phyloP scores from a whole-genome alignment of 2,797 vertebrate species.

The Menidia menidia region DNA sequence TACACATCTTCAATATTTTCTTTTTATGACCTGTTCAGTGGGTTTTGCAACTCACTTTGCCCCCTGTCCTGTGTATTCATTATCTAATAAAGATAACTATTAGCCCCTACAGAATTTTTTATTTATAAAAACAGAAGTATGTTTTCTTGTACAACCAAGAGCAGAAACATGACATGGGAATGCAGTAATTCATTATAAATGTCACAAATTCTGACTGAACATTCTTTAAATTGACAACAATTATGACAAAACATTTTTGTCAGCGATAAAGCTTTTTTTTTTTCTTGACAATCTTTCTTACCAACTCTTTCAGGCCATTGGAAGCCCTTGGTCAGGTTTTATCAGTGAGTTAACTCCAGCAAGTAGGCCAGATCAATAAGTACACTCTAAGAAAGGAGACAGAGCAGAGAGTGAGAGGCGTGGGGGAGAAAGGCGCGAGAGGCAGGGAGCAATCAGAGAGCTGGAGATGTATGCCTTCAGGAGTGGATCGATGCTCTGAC shows the following conservation, averaged over 20 bases:
- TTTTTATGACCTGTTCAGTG: background rate
- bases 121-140: background rate
- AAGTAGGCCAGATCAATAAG: slow-evolving; percentile 94
- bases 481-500: slow-evolving; percentile 95
- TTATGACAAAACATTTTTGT: slow-evolving; percentile 13
- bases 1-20: background rate
- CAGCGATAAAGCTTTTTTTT: background rate
- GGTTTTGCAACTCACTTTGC: background rate
- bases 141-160: background rate
- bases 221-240: slow-evolving; percentile 17
- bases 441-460: slow-evolving; percentile 90
- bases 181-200: slow-evolving; percentile 2
- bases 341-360: slow-evolving; percentile 91
- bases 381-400: slow-evolving; percentile 88
- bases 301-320: slow-evolving; percentile 80
- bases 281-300: slow-evolving; percentile 38
- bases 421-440: slow-evolving; percentile 75
- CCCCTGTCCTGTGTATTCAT: too few species aligned
- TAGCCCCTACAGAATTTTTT: too few species aligned
- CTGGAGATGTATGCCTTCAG: slow-evolving; percentile 90
- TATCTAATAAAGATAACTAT: too few species aligned
- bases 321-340: slow-evolving; percentile 88
- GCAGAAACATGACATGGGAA: slow-evolving; percentile 2
- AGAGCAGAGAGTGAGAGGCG: slow-evolving; percentile 73
- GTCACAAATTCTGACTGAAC: background rate